Percentiles rank a stretch among this genome's conserved stretches.
These are phyloP conservation scores for Anthopleura sola DNA, from an alignment of 64 coral and sea anemone species.

Conservation along the genomic window DNA sequence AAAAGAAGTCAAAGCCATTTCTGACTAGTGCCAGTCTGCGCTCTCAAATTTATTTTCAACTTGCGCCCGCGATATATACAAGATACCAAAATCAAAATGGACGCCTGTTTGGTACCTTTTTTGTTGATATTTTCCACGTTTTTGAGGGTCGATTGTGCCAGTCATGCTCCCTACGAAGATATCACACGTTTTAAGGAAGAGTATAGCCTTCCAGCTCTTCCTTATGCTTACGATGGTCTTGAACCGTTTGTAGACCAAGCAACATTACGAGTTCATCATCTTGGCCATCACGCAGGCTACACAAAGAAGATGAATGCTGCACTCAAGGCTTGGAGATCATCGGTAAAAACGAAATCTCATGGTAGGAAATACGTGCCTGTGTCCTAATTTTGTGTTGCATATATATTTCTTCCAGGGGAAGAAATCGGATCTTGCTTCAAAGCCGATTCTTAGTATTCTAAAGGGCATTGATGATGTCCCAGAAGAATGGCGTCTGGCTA, in stretches of 20 bases:
- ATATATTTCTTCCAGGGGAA: slow-evolving; percentile 38
- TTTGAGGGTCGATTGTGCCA: slow-evolving; percentile 2
- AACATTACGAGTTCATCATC: slow-evolving; percentile 70
- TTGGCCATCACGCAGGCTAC: slow-evolving; percentile 78
- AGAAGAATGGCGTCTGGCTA: slow-evolving; percentile 49
- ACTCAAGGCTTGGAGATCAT: slow-evolving; percentile 66
- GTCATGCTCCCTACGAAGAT: slow-evolving; percentile 34
- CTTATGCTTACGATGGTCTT: slow-evolving; percentile 66
- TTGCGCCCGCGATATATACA: no score
- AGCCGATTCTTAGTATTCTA: slow-evolving; percentile 69
- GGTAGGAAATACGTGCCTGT: neutral
- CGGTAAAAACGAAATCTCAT: slow-evolving; percentile 6
- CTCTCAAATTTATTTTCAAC: no score
- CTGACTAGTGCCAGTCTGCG: no score
- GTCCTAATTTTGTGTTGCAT: neutral
- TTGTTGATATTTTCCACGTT: neutral
- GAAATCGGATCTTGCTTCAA: slow-evolving; percentile 41
- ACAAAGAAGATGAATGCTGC: slow-evolving; percentile 84
- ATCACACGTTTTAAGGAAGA: slow-evolving; percentile 61
- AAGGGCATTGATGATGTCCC: slow-evolving; percentile 65
- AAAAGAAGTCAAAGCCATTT: no score
- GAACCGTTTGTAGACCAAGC: slow-evolving; percentile 79
- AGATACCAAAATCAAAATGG: slow-evolving; percentile 17
- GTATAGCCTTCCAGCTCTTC: slow-evolving; percentile 65
- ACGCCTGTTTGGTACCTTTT: neutral